These are phyloP conservation scores for Periophthalmus modestus DNA, from an alignment of 2,113 vertebrate genomes.

Conservation along the genomic window DNA sequence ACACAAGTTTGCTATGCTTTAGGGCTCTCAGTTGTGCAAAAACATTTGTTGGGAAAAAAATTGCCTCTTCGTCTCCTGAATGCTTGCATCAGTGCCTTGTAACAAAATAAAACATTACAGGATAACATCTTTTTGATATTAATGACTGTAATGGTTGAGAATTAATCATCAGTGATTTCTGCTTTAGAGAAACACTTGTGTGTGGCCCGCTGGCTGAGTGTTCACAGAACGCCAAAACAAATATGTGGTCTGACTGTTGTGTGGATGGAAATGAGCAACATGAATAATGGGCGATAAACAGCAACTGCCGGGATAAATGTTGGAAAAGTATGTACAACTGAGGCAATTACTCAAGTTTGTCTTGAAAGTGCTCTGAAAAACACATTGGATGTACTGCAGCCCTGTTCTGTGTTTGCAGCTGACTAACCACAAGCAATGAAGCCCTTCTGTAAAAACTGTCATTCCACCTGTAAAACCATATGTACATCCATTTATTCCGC, in stretches of 20 bases:
- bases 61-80: background rate
- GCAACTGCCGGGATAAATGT: background rate
- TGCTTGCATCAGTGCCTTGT: background rate
- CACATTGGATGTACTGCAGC: background rate
- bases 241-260: constrained; percentile 2
- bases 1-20: background rate
- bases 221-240: constrained; percentile 18
- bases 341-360: constrained; percentile 1
- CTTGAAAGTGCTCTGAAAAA: constrained; percentile 5
- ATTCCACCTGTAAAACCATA: constrained; percentile 17
- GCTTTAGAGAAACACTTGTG: constrained; percentile 29
- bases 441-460: background rate
- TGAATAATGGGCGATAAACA: background rate
- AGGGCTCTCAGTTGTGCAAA: background rate
- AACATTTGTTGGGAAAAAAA: background rate
- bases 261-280: constrained; percentile 37
- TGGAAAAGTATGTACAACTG: background rate
- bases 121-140: background rate
- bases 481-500: constrained; percentile 1
- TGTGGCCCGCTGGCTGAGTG: constrained; percentile 4
- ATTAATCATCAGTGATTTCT: constrained; percentile 29
- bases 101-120: constrained; percentile 5
- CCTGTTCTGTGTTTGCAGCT: constrained; percentile 9
- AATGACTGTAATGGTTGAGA: background rate
- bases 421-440: background rate